phyloP scores from a whole-genome alignment of 2,888 invertebrate genomes.

The Andrena hattorfiana region DNA sequence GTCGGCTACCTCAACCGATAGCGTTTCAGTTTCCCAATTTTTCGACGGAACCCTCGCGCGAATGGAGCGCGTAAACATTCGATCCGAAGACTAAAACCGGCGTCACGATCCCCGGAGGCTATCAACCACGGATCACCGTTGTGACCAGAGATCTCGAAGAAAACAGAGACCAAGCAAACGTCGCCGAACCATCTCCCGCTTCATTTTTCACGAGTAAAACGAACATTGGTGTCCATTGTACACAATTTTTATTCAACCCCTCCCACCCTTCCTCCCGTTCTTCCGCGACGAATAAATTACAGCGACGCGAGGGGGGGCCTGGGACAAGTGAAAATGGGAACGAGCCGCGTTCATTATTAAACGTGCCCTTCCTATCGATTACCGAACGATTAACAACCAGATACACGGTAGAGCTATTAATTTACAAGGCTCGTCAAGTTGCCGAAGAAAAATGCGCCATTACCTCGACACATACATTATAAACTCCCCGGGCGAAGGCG shows the following conservation, averaged over 20 bases:
- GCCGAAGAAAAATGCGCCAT: constrained; percentile 56
- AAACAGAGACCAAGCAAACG: constrained; percentile 15
- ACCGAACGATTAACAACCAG: constrained; percentile 26
- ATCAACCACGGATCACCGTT: background rate
- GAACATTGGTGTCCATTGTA: constrained; percentile 68
- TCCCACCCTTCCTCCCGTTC: constrained; percentile 33
- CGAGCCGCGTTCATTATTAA: constrained; percentile 18
- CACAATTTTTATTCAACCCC: constrained; percentile 59
- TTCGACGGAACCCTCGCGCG: background rate
- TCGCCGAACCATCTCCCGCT: constrained; percentile 19
- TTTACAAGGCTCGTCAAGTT: constrained; percentile 64
- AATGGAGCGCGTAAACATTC: too few relatives aligned
- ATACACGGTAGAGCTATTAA: constrained; percentile 53
- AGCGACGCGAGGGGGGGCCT: constrained; percentile 32
- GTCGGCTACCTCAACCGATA: constrained; percentile 10
- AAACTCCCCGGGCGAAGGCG: constrained; percentile 21
- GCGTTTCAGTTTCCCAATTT: background rate
- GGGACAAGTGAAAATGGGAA: background rate
- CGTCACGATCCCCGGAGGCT: background rate
- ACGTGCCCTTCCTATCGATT: constrained; percentile 25
- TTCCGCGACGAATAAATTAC: constrained; percentile 69
- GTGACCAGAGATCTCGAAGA: constrained; percentile 29
- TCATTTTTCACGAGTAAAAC: constrained; percentile 47
- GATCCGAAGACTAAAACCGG: background rate
- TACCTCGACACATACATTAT: constrained; percentile 51